Conservation (phyloP, 2,888 invertebrate genomes). For the Andrena haemorrhoa region DNA sequence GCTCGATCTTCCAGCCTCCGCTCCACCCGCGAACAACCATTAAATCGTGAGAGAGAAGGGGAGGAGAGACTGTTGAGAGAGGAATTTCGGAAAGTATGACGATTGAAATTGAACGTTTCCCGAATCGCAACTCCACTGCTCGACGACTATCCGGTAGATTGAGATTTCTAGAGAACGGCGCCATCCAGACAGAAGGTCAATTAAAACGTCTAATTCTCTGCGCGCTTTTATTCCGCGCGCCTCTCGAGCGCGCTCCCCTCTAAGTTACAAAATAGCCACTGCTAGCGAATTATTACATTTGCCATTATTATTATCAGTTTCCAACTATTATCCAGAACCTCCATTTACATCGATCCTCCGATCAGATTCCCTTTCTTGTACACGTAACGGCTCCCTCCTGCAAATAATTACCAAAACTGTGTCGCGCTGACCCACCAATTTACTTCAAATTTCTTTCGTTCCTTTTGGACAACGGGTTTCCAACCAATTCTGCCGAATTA, state of each 20-base stretch:
- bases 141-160: conserved; percentile 23
- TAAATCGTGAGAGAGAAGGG: neutral
- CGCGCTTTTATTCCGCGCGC: conserved; percentile 18
- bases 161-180: conserved; percentile 39
- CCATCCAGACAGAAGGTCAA: conserved; percentile 10
- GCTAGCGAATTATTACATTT: conserved; percentile 23
- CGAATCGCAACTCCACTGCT: conserved; percentile 10
- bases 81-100: conserved; percentile 8
- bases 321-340: neutral
- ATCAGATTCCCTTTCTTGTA: conserved; percentile 19
- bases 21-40: neutral
- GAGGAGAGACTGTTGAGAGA: conserved; percentile 1
- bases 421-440: conserved; percentile 24
- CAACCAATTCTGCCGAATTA: conserved; percentile 5
- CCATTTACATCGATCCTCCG: neutral
- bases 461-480: conserved; percentile 16
- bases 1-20: conserved; percentile 10
- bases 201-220: conserved; percentile 19
- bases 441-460: neutral
- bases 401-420: conserved; percentile 57
- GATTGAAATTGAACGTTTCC: conserved; percentile 1
- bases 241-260: conserved; percentile 35
- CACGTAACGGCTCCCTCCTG: conserved; percentile 54
- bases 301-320: conserved; percentile 11
- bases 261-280: conserved; percentile 47